Conservation (phyloP, 2,888 invertebrate genomes). For the Sinentomon sp. region DNA sequence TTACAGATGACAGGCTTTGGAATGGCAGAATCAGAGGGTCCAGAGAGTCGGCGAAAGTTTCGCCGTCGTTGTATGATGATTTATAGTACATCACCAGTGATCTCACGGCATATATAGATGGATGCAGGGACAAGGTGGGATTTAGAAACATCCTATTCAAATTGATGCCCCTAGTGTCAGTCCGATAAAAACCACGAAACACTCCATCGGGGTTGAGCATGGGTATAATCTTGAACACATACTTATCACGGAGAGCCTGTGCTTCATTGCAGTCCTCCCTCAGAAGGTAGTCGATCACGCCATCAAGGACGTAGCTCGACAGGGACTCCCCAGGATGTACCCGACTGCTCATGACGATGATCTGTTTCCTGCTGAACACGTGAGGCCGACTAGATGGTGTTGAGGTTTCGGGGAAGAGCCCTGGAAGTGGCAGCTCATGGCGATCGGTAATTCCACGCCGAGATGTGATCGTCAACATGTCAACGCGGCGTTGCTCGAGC, state of each 20-base stretch:
- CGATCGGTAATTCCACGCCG: constrained; percentile 42
- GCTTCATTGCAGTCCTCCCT: constrained; percentile 46
- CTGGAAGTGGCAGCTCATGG: constrained; percentile 37
- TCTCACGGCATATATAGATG: constrained; percentile 59
- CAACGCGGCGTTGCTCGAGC: constrained; percentile 44
- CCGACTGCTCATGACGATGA: constrained; percentile 58
- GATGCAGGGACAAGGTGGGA: constrained; percentile 43
- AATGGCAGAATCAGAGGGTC: too few relatives aligned
- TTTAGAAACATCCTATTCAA: constrained; percentile 60
- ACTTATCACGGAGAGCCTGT: constrained; percentile 35
- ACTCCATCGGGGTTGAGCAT: constrained; percentile 81
- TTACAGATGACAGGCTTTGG: too few relatives aligned
- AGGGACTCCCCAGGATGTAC: constrained; percentile 84
- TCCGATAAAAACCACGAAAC: constrained; percentile 52
- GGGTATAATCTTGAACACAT: constrained; percentile 70
- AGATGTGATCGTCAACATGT: constrained; percentile 55
- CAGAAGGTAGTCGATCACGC: constrained; percentile 49
- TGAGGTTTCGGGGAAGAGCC: constrained; percentile 40
- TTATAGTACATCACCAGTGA: constrained; percentile 26
- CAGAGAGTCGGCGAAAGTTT: too few relatives aligned
- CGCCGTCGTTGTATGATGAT: too few relatives aligned
- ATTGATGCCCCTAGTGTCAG: constrained; percentile 64
- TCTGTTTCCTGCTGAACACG: constrained; percentile 48
- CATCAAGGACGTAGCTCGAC: constrained; percentile 67
- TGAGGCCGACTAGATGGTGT: constrained; percentile 37